phyloP scores from a whole-genome alignment of 2,888 invertebrate genomes.

The Drosophila rellima region DNA sequence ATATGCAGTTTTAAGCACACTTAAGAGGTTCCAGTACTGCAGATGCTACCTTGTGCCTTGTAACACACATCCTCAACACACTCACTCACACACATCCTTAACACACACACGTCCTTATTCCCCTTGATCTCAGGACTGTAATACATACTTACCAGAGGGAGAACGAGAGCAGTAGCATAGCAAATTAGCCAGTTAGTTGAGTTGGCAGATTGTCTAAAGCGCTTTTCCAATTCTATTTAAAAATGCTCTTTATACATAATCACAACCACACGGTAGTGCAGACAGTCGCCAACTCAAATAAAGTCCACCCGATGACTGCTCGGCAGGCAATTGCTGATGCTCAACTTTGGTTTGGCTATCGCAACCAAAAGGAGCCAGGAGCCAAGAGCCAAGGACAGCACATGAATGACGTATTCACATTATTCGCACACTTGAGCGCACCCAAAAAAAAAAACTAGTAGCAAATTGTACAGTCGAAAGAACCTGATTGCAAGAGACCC shows the following conservation, averaged over 20 bases:
- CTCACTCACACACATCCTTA: background rate
- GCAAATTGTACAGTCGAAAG: background rate
- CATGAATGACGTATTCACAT: slow-evolving; percentile 60
- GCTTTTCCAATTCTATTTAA: slow-evolving; percentile 40
- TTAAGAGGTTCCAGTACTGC: slow-evolving; percentile 26
- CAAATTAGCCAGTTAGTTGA: slow-evolving; percentile 45
- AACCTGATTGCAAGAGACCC: background rate
- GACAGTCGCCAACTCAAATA: slow-evolving; percentile 47
- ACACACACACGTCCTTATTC: background rate
- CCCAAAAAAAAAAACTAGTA: slow-evolving; percentile 30
- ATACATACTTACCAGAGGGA: background rate
- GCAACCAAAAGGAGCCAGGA: slow-evolving; percentile 3
- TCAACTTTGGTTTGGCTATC: slow-evolving; percentile 32
- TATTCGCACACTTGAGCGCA: slow-evolving; percentile 68
- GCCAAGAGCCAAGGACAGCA: slow-evolving; percentile 41
- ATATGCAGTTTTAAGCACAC: slow-evolving; percentile 33
- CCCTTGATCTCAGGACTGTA: slow-evolving; percentile 2
- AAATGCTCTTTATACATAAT: slow-evolving; percentile 56
- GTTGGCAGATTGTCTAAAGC: slow-evolving; percentile 36
- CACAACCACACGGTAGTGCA: background rate
- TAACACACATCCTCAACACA: slow-evolving; percentile 5
- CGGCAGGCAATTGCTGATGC: slow-evolving; percentile 35
- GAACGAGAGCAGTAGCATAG: slow-evolving; percentile 27
- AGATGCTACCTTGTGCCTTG: slow-evolving; percentile 11
- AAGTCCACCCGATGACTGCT: slow-evolving; percentile 51